A percentile compares a stretch with the other conserved stretches of the same genome.
Evolutionary conservation across 2,888 invertebrate species (phyloP).

Genomic region (Drosophila algonquin): DNA sequence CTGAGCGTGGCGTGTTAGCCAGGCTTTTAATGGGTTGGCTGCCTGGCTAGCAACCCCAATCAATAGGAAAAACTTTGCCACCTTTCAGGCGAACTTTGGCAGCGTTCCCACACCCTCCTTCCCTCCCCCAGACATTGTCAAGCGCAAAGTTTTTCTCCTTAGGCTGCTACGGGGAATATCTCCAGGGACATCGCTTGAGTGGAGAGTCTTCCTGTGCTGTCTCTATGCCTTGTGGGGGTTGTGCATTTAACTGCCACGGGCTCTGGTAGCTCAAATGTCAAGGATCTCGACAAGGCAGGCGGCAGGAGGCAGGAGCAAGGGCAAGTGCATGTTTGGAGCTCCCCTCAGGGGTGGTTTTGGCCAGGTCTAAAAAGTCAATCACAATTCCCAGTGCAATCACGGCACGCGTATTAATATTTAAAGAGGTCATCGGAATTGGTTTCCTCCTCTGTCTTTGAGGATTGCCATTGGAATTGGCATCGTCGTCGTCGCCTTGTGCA

Average conservation of each 20-base stretch:
- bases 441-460: constrained; percentile 40
- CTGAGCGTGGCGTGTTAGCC: background rate
- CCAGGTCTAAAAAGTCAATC: constrained; percentile 81
- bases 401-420: constrained; percentile 82
- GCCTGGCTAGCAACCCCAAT: background rate
- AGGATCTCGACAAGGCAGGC: constrained; percentile 22
- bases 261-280: constrained; percentile 14
- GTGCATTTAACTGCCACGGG: constrained; percentile 40
- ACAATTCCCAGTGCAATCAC: constrained; percentile 83
- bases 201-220: constrained; percentile 37
- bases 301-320: constrained; percentile 16
- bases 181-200: constrained; percentile 64
- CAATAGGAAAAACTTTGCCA: constrained; percentile 47
- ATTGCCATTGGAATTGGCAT: background rate
- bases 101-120: background rate
- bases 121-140: constrained; percentile 57
- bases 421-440: constrained; percentile 81
- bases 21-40: constrained; percentile 59
- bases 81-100: constrained; percentile 50
- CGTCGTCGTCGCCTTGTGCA: constrained; percentile 26
- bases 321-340: constrained; percentile 23
- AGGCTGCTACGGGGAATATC: constrained; percentile 48
- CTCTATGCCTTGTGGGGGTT: constrained; percentile 10
- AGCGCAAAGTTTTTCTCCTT: constrained; percentile 9
- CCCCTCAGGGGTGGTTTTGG: constrained; percentile 13